Evolutionary conservation across 2,113 vertebrate species (phyloP).

Genomic region (Carollia perspicillata): DNA sequence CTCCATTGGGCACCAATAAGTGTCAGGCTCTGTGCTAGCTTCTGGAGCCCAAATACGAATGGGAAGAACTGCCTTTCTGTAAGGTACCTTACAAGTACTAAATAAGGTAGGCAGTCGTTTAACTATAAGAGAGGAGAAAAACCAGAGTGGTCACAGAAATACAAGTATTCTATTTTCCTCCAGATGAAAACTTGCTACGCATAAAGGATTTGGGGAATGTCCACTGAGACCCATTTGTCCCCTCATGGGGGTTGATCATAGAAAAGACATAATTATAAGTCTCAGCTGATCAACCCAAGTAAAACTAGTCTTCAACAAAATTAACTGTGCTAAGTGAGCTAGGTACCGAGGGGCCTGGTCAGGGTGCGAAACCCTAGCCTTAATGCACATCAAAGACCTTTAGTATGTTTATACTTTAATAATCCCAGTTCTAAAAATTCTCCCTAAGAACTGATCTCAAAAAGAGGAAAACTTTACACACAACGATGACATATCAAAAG

Average conservation of each 20-base stretch:
- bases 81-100: background rate
- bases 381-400: background rate
- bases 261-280: background rate
- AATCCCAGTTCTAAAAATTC: background rate
- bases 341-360: background rate
- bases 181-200: background rate
- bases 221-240: background rate
- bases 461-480: background rate
- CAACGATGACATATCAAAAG: background rate
- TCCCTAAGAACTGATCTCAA: slow-evolving; percentile 6
- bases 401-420: background rate
- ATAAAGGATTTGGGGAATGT: background rate
- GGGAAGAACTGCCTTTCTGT: background rate
- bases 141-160: background rate
- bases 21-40: background rate
- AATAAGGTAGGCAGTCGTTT: background rate
- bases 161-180: background rate
- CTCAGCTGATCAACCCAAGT: background rate
- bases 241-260: background rate
- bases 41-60: background rate
- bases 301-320: background rate
- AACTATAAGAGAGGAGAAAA: background rate
- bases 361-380: background rate
- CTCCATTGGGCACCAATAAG: background rate
- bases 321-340: background rate